Conservation (phyloP, 2,888 invertebrate genomes). For the Drosophila recens region DNA sequence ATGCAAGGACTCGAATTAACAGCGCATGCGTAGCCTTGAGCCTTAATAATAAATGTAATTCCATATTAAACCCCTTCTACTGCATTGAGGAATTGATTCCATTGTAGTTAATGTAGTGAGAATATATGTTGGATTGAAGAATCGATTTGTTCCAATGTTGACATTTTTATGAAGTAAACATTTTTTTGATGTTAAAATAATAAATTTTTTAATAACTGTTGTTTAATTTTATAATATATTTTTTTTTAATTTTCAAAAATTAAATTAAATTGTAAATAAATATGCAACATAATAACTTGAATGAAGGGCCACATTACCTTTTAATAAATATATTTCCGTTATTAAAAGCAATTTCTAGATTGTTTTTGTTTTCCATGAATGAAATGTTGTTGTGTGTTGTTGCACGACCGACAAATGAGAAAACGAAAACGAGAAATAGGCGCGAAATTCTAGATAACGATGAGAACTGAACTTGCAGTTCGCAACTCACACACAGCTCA, state of each 20-base stretch:
- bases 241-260: conserved; percentile 1
- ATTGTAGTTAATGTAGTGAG: conserved; percentile 15
- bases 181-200: conserved; percentile 6
- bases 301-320: conserved; percentile 79
- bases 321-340: conserved; percentile 85
- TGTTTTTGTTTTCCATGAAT: conserved; percentile 85
- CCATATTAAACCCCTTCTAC: neutral
- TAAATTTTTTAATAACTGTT: no score
- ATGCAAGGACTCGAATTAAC: conserved; percentile 23
- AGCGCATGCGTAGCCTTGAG: conserved; percentile 63
- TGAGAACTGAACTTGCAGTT: conserved; percentile 8
- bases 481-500: conserved; percentile 6
- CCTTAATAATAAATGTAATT: neutral
- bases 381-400: conserved; percentile 61
- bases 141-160: neutral
- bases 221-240: neutral
- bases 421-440: conserved; percentile 62
- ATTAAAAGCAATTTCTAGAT: conserved; percentile 85
- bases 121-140: neutral
- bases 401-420: neutral
- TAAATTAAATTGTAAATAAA: neutral
- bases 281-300: conserved; percentile 11
- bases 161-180: conserved; percentile 1
- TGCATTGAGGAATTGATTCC: neutral
- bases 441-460: conserved; percentile 62